Evolutionary conservation across 2,797 vertebrate genomes (phyloP), one percentile per base, ranked within the genome.

Genomic region (Philypnodon macrostomus): DNA sequence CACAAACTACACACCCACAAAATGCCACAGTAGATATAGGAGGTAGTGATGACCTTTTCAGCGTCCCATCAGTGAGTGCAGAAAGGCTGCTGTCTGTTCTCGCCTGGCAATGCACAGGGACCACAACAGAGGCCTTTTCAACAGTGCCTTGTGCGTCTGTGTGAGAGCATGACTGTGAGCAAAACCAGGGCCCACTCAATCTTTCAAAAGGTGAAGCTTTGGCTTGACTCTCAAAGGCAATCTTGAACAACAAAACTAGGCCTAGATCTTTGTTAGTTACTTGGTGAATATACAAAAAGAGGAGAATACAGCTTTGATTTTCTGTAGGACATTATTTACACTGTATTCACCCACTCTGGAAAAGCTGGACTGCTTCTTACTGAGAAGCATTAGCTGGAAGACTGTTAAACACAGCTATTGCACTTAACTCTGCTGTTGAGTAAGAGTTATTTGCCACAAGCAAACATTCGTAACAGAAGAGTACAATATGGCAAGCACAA

Each of bases 41-140:
- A 79, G 72, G 73, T 80, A 78, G 70, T 15, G 62, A 38, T 69
- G 75, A 82, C 78, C 75, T 88, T 80, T 81, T 71, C 76, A 67
- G 58, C 27, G 1, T 66, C 59, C 73, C 52, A 59, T 79, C 72
- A 74, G 65, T 69, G 48, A 12, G 60, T 77, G 74, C 69, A 77
- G 75, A 85, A 85, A 89, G 77, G 73, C 61, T 60, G 50, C 33
- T 11, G 63, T 77, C 84, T 81, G 71, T 76, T 74, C 79, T 77
- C 18, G 39, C 56, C 63, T 79, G 67, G 58, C 79, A 80, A 75
- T 67, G 55, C 67, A 69, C 57, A 53, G 67, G 48, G 51, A 75
- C 67, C 70, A 84, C 79, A 85, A 85, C 67, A 83, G 79, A 65
- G 75, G 66, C 67, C 75, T 79, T 81, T 83, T 84, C 62, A 83